A percentile compares a stretch with the other conserved stretches of the same genome.
phyloP scores from a whole-genome alignment of 1,140 invertebrate species.

The Drosophila sproati region DNA sequence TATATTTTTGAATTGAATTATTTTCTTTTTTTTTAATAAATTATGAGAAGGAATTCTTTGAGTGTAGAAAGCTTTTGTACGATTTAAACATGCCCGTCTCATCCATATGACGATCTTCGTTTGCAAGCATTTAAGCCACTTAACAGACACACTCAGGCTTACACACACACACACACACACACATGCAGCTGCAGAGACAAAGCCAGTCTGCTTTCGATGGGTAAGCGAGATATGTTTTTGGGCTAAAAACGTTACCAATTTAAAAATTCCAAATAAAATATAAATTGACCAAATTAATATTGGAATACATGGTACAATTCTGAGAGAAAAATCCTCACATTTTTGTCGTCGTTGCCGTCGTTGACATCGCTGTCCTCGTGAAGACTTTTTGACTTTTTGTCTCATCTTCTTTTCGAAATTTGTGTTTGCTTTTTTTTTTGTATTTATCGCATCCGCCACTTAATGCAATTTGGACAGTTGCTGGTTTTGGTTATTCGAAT shows the following conservation, averaged over 20 bases:
- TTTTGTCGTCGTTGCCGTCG: conserved; percentile 52
- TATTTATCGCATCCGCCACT: neutral
- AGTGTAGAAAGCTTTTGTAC: conserved; percentile 14
- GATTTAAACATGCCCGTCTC: conserved; percentile 12
- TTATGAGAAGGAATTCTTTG: neutral
- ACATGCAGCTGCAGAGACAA: conserved; percentile 9
- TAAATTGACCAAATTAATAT: conserved; percentile 85
- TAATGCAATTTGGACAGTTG: conserved; percentile 25
- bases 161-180: conserved; percentile 10
- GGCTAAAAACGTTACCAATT: conserved; percentile 80
- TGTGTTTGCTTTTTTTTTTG: conserved; percentile 29
- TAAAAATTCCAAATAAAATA: conserved; percentile 85
- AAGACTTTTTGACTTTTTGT: conserved; percentile 13
- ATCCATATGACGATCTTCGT: conserved; percentile 60
- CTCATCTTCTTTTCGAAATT: conserved; percentile 25
- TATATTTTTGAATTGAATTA: neutral
- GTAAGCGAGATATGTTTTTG: conserved; percentile 70
- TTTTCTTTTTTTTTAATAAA: neutral
- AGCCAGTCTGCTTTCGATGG: conserved; percentile 51
- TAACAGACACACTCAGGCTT: conserved; percentile 54
- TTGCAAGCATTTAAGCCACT: conserved; percentile 70
- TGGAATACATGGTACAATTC: conserved; percentile 83
- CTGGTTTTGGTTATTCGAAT: conserved; percentile 5
- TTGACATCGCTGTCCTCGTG: conserved; percentile 22
- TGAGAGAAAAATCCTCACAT: conserved; percentile 82